Conservation (phyloP, 2,797 vertebrate species). For the Amblyraja radiata region DNA sequence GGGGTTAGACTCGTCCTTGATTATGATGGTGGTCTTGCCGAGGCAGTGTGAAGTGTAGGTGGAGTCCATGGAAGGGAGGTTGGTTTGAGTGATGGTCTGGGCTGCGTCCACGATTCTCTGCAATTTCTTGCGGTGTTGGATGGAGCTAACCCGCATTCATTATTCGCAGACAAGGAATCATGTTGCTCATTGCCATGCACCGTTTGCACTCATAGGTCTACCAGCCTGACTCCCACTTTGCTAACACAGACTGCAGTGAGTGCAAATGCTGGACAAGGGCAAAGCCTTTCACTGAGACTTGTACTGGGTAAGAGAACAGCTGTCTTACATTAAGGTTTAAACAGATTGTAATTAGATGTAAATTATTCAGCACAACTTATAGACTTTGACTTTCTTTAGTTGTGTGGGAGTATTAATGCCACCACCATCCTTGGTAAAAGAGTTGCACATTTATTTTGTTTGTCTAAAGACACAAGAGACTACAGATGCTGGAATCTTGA, state of each 20-base stretch:
- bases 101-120: too few species aligned
- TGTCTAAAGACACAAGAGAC: too few species aligned
- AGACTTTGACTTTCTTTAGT: background rate
- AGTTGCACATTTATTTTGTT: background rate
- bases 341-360: constrained; percentile 15
- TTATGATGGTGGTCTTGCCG: too few species aligned
- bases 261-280: background rate
- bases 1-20: too few species aligned
- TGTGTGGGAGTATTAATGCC: background rate
- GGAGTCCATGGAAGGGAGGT: too few species aligned
- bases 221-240: background rate
- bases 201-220: background rate
- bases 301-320: background rate
- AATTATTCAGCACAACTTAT: background rate
- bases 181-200: background rate
- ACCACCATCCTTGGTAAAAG: background rate
- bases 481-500: too few species aligned
- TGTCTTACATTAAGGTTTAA: constrained; percentile 12
- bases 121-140: too few species aligned
- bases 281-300: background rate
- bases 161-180: background rate
- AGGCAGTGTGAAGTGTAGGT: too few species aligned
- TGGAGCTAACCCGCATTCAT: background rate
- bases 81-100: too few species aligned
- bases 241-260: background rate